A percentile compares a stretch with the other conserved stretches of the same genome.
Evolutionary conservation across 1,140 invertebrate species (phyloP).

Genomic region (Zaprionus lachaisei): DNA sequence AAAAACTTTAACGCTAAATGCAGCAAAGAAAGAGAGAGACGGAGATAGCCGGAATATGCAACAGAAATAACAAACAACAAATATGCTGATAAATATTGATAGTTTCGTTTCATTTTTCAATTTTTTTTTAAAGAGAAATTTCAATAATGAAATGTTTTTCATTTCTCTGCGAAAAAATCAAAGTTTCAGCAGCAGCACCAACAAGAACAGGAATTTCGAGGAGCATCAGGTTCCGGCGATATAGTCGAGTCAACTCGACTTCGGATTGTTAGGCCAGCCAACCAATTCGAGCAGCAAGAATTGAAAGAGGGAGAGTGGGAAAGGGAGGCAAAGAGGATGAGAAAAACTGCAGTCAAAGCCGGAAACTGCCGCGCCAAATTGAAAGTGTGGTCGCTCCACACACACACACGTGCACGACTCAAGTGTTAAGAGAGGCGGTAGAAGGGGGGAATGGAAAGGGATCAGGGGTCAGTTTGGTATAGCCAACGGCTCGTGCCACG

Average conservation of each 20-base stretch:
- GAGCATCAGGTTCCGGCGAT: slow-evolving; percentile 20
- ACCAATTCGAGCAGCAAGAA: slow-evolving; percentile 10
- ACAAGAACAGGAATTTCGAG: neutral
- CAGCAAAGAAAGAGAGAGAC: neutral
- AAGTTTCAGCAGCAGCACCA: neutral
- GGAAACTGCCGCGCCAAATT: slow-evolving; percentile 69
- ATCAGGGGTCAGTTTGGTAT: slow-evolving; percentile 4
- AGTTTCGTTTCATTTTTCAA: neutral
- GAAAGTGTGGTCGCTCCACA: slow-evolving; percentile 52
- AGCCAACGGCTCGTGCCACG: slow-evolving; percentile 49
- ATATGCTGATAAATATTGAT: neutral
- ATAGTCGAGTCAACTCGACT: slow-evolving; percentile 6
- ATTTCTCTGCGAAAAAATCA: slow-evolving; percentile 1
- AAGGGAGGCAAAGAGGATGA: slow-evolving; percentile 13
- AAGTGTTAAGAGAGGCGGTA: slow-evolving; percentile 10
- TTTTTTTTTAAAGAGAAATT: neutral
- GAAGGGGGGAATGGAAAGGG: too few relatives aligned
- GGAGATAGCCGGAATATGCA: neutral
- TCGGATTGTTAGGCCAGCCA: slow-evolving; percentile 25
- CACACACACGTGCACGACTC: neutral
- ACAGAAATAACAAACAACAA: neutral
- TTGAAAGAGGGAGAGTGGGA: slow-evolving; percentile 7
- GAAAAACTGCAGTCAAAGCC: slow-evolving; percentile 37
- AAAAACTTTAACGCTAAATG: slow-evolving; percentile 58
- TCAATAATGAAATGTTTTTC: slow-evolving; percentile 9